A percentile compares a stretch with the other conserved stretches of the same genome.
These are phyloP conservation scores for Emydocephalus ijimae DNA, from an alignment of 2,113 vertebrate species.

Conservation along the genomic window DNA sequence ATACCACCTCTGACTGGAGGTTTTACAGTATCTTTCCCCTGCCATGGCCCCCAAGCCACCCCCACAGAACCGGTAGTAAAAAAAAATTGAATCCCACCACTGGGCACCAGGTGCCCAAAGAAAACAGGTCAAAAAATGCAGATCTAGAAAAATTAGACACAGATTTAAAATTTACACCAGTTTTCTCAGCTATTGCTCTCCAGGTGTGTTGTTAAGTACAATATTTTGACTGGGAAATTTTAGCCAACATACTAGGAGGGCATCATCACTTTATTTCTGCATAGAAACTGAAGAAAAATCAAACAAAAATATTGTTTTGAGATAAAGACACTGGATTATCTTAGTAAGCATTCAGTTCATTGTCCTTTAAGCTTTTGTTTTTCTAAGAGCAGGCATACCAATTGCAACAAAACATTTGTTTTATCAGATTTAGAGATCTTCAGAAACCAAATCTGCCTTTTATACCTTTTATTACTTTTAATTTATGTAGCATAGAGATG, in stretches of 20 bases:
- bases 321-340: background rate
- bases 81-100: no score
- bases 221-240: background rate
- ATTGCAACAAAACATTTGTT: background rate
- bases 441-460: background rate
- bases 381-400: background rate
- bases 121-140: background rate
- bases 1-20: no score
- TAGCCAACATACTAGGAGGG: background rate
- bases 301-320: background rate
- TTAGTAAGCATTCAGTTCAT: conserved; percentile 6
- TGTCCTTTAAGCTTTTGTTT: background rate
- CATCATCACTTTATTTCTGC: background rate
- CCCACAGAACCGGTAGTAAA: no score
- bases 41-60: no score
- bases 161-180: background rate
- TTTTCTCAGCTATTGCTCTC: background rate
- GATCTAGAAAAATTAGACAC: background rate
- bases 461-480: background rate
- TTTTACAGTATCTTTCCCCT: no score
- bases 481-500: conserved; percentile 4
- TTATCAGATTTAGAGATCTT: background rate
- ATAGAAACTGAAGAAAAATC: background rate
- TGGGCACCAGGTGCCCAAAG: background rate
- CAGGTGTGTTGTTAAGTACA: background rate